Base-by-base conservation (phyloP, 2,888 invertebrate species). In the Eurytoma adleriae region DNA sequence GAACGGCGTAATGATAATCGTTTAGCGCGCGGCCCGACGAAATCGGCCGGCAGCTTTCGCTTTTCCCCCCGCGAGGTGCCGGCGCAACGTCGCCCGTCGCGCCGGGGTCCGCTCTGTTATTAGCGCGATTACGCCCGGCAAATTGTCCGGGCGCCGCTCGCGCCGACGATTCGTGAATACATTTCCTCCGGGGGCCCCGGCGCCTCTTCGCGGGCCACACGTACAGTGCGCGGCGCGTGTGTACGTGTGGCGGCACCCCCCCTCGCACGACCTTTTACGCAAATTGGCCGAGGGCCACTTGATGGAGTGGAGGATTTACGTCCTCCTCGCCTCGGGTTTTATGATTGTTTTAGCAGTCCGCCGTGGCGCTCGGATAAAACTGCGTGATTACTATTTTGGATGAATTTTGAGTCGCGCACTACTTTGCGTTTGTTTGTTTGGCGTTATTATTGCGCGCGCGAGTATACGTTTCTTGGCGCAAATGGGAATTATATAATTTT, bases 41-140 rank as follows among this genome's bases (percentile, higher is more conserved):
- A 75, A 74, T 66, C 62, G 61, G 52, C 57, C 12, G 40, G 40
- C 40, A 10, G 40, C 71, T 69, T 72, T 77, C 68, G 69, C 54
- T 72, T 76, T 71, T 76, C 40, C 16, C n/a, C n/a, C 59, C 13
- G 62, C 54, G n/a, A 20, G 20, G 13, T 27, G 59, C 50, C 24
- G 40, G 56, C 64, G 72, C 68, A 62, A 56, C 80, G 72, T 80
- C 79, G 71, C 30, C 3, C 54, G 61, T 40, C 52, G 62, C 52
- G 70, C 18, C 20, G 52, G 24, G 69, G 64, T 68, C 69, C 76
- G 79, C 84, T 84, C 84, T 84, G 83, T 84, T 84, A 85, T 84
- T 84, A 85, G 83, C 81, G 81, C 82, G 84, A 85, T 85, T 84
- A 83, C 81, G 80, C 74, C 81, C 78, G 78, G 81, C 80, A 81